Percentiles rank a stretch among this genome's conserved stretches.
phyloP scores from a whole-genome alignment of 2,113 vertebrate species.

The Diphyllodes magnificus region DNA sequence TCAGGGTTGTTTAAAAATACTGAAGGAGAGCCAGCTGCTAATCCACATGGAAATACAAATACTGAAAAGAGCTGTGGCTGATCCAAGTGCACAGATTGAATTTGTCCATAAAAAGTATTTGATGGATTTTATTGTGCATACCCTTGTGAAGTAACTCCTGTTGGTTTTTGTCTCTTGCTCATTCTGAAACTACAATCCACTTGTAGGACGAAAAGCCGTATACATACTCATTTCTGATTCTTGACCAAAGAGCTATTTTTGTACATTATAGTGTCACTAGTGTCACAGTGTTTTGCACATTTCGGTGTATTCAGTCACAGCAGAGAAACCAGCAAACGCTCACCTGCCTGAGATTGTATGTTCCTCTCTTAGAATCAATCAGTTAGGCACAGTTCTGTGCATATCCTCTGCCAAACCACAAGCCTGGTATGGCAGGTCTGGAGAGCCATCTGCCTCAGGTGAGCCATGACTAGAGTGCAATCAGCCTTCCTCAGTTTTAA shows the following conservation, averaged over 20 bases:
- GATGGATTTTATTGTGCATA: neutral
- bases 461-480: neutral
- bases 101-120: conserved; percentile 13
- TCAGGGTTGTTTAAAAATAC: conserved; percentile 18
- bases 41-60: conserved; percentile 32
- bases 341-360: neutral
- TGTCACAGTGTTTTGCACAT: neutral
- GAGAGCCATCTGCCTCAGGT: neutral
- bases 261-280: neutral
- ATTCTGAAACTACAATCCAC: neutral
- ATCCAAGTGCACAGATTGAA: conserved; percentile 7
- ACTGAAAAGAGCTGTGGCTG: neutral
- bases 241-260: neutral
- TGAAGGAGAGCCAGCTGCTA: conserved; percentile 38
- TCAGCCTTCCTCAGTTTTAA: neutral
- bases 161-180: neutral
- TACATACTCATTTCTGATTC: neutral
- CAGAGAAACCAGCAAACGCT: neutral
- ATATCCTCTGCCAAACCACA: neutral
- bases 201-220: neutral
- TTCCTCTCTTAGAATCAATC: neutral
- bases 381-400: neutral
- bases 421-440: neutral
- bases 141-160: neutral
- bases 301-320: neutral